Evolutionary conservation across 2,888 invertebrate species (phyloP), one percentile per base, ranked within the genome.

Genomic region (Pogonocherus hispidulus): DNA sequence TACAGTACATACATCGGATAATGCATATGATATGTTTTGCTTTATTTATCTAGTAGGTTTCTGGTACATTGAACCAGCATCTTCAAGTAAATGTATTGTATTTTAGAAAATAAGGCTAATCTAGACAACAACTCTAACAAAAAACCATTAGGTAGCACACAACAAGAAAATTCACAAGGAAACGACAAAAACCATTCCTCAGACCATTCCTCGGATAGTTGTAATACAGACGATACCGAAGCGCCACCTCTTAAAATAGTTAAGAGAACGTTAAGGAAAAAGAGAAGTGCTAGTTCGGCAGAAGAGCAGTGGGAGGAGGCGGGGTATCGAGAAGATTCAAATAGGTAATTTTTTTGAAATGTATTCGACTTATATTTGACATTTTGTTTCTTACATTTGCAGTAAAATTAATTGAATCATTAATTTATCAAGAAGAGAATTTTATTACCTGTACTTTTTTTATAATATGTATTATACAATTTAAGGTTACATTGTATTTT

Each of bases 241-340:
- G 49, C 66, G 22, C 67, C 62, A 23, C 69, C 66, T 16, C 46
- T 51, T 19, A 63, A 68, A 44, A 44, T 63, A 11, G 51, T 68
- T 3, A 82, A 79, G 69, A 79, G 84, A 47, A 84, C 86, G 74
- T 82, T 89, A 41, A 84, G 89, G 5, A 90, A 90, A 76, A 90
- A 90, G 73, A 82, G 89, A 46, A 88, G 88, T 67, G 86, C 87
- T 1, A 89, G 89, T 20, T 88, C 88, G 1, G 87, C 88, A 86
- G 89, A 90, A 75, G 89, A 89, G 72, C 80, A 88, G 1, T 89
- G 88, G 88, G 89, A 89, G 77, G 89, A 90, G 75, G 59, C 66
- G 5, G 62, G 57, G 46, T 63, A 57, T 49, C 71, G 67, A 66
- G 73, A 73, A 54, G 68, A 70, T 55, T 49, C 63, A 44, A 67